phyloP scores from a whole-genome alignment of 2,797 vertebrate genomes.

The Lerista edwardsae region DNA sequence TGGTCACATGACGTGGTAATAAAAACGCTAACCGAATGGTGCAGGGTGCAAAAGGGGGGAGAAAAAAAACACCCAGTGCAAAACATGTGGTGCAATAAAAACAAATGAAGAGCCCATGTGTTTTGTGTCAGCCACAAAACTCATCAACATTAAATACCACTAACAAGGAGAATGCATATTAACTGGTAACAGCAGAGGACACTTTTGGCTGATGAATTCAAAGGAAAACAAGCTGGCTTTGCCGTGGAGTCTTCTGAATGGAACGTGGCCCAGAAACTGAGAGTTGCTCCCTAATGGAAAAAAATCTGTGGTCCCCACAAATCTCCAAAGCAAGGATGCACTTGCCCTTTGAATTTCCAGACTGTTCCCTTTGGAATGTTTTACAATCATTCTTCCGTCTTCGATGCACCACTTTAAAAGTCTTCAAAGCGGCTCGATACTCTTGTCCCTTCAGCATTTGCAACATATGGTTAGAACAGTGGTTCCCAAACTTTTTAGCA shows the following conservation, averaged over 20 bases:
- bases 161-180: conserved; percentile 68
- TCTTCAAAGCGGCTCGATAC: no score
- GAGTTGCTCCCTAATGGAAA: conserved; percentile 24
- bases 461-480: no score
- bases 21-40: conserved; percentile 61
- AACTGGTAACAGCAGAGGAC: conserved; percentile 58
- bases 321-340: no score
- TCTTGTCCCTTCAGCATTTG: no score
- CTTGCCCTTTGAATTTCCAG: no score
- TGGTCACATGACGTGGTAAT: conserved; percentile 48
- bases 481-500: no score
- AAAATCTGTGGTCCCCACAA: background rate
- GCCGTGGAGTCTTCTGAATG: conserved; percentile 54
- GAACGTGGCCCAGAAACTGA: conserved; percentile 57
- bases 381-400: no score
- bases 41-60: conserved; percentile 56
- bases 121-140: conserved; percentile 67
- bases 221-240: conserved; percentile 53
- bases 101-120: conserved; percentile 70
- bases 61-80: background rate
- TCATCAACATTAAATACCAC: conserved; percentile 67
- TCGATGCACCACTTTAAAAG: no score
- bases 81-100: conserved; percentile 69
- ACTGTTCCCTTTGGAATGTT: no score
- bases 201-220: conserved; percentile 56